Conservation (phyloP, 92 coral and sea anemone genomes). For the Porites evermanni region DNA sequence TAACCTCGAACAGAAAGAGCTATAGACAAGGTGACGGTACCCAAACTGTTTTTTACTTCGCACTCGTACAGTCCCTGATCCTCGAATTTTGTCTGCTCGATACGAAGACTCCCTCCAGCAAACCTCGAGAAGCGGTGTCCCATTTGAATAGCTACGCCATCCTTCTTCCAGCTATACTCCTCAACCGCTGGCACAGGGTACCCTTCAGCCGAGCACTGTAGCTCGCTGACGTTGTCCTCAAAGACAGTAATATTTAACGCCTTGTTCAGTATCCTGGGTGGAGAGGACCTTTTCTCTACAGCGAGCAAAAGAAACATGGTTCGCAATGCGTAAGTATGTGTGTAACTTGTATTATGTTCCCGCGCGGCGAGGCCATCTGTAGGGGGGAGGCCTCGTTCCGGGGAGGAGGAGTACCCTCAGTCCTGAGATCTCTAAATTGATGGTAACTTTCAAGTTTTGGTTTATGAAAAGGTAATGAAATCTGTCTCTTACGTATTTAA, state of each 20-base stretch:
- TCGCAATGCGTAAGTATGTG: neutral
- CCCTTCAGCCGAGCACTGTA: slow-evolving; percentile 90
- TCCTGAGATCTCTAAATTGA: too few relatives aligned
- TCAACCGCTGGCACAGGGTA: slow-evolving; percentile 68
- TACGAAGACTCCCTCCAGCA: slow-evolving; percentile 88
- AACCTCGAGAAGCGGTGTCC: slow-evolving; percentile 74
- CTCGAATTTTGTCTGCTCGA: slow-evolving; percentile 57
- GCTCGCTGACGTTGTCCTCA: slow-evolving; percentile 71
- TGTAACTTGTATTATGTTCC: neutral
- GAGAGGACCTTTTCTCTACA: neutral
- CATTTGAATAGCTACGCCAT: slow-evolving; percentile 64
- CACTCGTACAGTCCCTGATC: slow-evolving; percentile 86
- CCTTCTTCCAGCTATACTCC: slow-evolving; percentile 86
- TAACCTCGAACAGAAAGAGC: slow-evolving; percentile 83
- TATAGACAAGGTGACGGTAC: slow-evolving; percentile 55
- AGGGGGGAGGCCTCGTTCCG: too few relatives aligned
- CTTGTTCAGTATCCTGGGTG: slow-evolving; percentile 69
- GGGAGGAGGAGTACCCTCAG: too few relatives aligned
- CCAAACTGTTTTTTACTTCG: slow-evolving; percentile 68
- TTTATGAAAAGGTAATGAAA: too few relatives aligned
- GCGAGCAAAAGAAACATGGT: neutral
- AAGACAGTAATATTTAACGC: slow-evolving; percentile 61
- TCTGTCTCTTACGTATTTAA: too few relatives aligned
- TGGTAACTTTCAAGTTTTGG: too few relatives aligned
- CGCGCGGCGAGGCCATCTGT: neutral